Evolutionary conservation across 2,113 vertebrate species (phyloP), one percentile per base, ranked within the genome.

Genomic region (Peromyscus leucopus): DNA sequence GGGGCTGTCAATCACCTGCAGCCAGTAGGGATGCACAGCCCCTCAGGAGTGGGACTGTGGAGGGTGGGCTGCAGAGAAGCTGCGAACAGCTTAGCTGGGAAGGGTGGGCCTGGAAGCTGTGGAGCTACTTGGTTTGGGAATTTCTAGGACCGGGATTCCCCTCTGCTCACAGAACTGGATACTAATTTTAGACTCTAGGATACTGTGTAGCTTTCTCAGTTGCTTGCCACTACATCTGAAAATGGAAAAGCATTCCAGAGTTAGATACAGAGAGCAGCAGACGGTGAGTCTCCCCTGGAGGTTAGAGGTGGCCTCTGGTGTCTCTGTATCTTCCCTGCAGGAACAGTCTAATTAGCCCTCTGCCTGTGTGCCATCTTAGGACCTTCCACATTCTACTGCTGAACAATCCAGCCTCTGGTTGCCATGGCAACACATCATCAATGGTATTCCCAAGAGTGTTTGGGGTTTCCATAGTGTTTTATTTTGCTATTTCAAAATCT

Each of bases 321-420:
- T 22, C 86, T 65, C 2, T 9, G 13, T 6, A n/a, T 22, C 48
- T 65, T 57, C 92, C 55, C 33, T 0, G 0, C 26, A 65, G 88
- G 88, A 28, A 16, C 1, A 1, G 42, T 46, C 55, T 91, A 72
- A 90, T 94, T 57, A 72, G 72, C 95, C 46, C 89, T 97, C 95
- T 93, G 95, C 93, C 96, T 92, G n/a, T 59, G 74, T 69, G 48
- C 59, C 5, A 6, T 72, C 95, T 95, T 83, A 16, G 9, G 78
- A 95, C 96, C 59, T n/a, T 96, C 85, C 63, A 24, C 61, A 90
- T 0, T 55, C 84, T 63, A 61, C 82, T 83, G 0, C 0, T 91
- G 78, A 97, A 97, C 95, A 93, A 90, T 55, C 80, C 92, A 94
- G 92, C 89, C 95, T 96, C 94, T 91, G 90, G 98, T 99, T 98